These are phyloP conservation scores for Indicator maculatus DNA, from an alignment of 2,113 vertebrate genomes.

Conservation along the genomic window DNA sequence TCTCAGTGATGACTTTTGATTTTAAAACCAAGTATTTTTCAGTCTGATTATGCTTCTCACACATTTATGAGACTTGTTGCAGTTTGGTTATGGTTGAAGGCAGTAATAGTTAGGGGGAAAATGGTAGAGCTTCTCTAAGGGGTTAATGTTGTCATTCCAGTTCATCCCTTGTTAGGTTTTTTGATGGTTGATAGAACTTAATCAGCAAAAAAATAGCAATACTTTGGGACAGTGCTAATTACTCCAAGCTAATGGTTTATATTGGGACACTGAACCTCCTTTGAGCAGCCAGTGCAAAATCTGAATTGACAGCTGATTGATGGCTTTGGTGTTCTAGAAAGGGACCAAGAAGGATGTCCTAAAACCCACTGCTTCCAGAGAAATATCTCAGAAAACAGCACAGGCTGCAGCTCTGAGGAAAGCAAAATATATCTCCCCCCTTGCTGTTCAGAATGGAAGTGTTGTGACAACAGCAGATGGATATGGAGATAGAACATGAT, in stretches of 20 bases:
- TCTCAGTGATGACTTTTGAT: neutral
- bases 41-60: neutral
- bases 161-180: neutral
- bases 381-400: neutral
- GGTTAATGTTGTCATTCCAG: neutral
- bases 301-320: neutral
- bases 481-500: neutral
- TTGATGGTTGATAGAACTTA: neutral
- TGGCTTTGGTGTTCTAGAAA: neutral
- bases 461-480: neutral
- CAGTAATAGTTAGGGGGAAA: neutral
- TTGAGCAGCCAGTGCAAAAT: neutral
- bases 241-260: neutral
- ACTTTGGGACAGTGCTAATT: neutral
- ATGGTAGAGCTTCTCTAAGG: neutral
- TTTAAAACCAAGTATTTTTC: neutral
- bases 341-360: neutral
- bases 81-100: neutral
- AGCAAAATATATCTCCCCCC: neutral
- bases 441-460: neutral
- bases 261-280: neutral
- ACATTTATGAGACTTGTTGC: neutral
- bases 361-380: neutral
- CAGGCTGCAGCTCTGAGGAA: neutral
- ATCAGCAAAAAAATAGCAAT: neutral